Base-by-base conservation (phyloP, 1,140 invertebrate genomes). In the Antheraea mylitta region DNA sequence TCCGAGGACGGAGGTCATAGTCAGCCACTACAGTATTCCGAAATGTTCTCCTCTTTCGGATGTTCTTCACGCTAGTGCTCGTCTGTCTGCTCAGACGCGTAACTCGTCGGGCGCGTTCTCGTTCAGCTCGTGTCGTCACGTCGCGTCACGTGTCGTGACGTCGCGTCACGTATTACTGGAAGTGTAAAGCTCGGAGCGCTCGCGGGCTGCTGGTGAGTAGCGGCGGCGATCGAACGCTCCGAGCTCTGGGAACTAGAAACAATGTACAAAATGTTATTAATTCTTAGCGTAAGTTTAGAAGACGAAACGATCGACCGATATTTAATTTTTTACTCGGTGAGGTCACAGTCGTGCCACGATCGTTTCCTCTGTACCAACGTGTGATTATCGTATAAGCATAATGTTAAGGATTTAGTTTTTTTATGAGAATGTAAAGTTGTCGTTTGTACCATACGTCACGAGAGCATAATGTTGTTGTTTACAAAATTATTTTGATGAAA, bases 401-500 rank as follows among this genome's bases (percentile, higher is more conserved):
- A 74, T 19, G 19, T 83, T 88, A 88, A 87, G 83, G 61, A 81
- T 84, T 88, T 87, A 89, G 82, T 87, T 90, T 91, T 88, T 91
- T 83, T 91, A 89, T 85, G 79, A 73, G 77, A 83, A 79, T 80
- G 70, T 64, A 82, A 83, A 84, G 87, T 91, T 85, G 87, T 90
- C 87, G 88, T 90, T 91, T 90, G 89, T 91, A 91, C 83, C 82
- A 89, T 89, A 87, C 76, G 72, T 82, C 81, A 80, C 74, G 68
- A 86, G 77, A 89, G 76, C 84, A 79, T 89, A 86, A 89, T 80
- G 87, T 88, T 91, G 87, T 91, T 91, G 83, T 90, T 91, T 82
- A 90, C 74, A 91, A 79, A 53, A 90, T 87, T 91, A 90, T 90
- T 91, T 91, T 91, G 80, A 83, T 87, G 77, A 90, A 90, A 91